phyloP scores from a whole-genome alignment of 2,113 vertebrate species.

The Prunella himalayana region DNA sequence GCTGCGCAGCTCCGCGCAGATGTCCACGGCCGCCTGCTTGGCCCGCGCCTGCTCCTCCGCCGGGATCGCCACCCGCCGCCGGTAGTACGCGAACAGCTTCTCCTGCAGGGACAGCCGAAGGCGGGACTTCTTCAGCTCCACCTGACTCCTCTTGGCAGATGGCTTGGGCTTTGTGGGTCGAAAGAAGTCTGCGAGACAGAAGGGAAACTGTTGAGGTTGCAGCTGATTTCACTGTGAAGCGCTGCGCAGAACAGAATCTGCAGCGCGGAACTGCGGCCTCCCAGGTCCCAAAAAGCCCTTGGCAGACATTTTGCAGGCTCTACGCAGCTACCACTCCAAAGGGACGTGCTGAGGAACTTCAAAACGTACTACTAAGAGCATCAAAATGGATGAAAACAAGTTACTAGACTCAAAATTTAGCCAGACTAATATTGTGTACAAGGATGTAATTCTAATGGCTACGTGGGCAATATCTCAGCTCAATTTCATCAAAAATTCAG shows the following conservation, averaged over 20 bases:
- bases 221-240: background rate
- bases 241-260: background rate
- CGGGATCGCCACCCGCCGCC: conserved; percentile 83
- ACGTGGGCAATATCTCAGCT: background rate
- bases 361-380: background rate
- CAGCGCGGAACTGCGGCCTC: accelerated
- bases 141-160: conserved; percentile 73
- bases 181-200: conserved; percentile 67
- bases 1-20: conserved; percentile 90
- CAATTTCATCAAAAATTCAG: background rate
- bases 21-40: conserved; percentile 91
- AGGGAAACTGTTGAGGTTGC: background rate
- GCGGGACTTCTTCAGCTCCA: conserved; percentile 86
- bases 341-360: background rate
- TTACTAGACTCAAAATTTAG: background rate
- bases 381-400: background rate
- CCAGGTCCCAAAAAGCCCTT: background rate
- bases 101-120: conserved; percentile 94
- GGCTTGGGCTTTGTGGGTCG: conserved; percentile 67
- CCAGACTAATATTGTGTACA: background rate
- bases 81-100: conserved; percentile 87
- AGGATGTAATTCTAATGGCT: background rate
- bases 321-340: background rate
- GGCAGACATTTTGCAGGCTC: background rate
- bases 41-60: conserved; percentile 85